Conservation (phyloP, 2,797 vertebrate species). For the Poecilia velifera region DNA sequence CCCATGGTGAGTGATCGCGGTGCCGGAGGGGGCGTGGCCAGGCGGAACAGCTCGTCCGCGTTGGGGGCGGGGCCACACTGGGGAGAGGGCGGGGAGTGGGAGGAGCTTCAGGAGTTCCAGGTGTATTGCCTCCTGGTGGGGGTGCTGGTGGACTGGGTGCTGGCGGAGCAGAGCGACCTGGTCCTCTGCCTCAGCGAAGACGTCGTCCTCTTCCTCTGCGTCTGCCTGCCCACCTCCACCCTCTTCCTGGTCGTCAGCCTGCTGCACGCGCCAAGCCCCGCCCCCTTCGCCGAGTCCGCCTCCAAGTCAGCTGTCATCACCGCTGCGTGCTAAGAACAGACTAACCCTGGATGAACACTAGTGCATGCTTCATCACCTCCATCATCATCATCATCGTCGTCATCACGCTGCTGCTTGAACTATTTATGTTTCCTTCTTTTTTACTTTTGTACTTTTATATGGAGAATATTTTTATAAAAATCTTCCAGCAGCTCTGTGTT, state of each 20-base stretch:
- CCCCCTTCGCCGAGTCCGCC: slow-evolving; percentile 25
- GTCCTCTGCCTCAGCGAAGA: slow-evolving; percentile 91
- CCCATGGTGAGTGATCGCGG: slow-evolving; percentile 95
- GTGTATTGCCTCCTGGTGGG: slow-evolving; percentile 93
- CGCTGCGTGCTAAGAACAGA: slow-evolving; percentile 30
- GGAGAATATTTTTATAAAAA: slow-evolving; percentile 12
- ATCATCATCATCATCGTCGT: slow-evolving; percentile 21
- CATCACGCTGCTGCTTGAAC: slow-evolving; percentile 25
- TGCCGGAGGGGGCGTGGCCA: slow-evolving; percentile 71
- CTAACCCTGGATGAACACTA: slow-evolving; percentile 23
- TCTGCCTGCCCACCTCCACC: slow-evolving; percentile 93
- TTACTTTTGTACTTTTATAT: slow-evolving; percentile 52
- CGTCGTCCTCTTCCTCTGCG: slow-evolving; percentile 91
- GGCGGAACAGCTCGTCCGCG: slow-evolving; percentile 12
- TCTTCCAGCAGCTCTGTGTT: slow-evolving; percentile 18
- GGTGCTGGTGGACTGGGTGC: slow-evolving; percentile 92
- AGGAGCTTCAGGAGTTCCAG: slow-evolving; percentile 90
- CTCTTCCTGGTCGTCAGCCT: slow-evolving; percentile 90
- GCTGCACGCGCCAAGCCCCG: slow-evolving; percentile 74
- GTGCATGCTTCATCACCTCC: slow-evolving; percentile 30
- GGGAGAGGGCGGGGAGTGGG: slow-evolving; percentile 84
- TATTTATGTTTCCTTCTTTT: slow-evolving; percentile 37
- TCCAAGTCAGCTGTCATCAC: slow-evolving; percentile 39
- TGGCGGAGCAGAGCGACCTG: slow-evolving; percentile 85
- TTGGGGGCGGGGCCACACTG: slow-evolving; percentile 83